phyloP scores from a whole-genome alignment of 2,888 invertebrate genomes.

The Microctonus brassicae region DNA sequence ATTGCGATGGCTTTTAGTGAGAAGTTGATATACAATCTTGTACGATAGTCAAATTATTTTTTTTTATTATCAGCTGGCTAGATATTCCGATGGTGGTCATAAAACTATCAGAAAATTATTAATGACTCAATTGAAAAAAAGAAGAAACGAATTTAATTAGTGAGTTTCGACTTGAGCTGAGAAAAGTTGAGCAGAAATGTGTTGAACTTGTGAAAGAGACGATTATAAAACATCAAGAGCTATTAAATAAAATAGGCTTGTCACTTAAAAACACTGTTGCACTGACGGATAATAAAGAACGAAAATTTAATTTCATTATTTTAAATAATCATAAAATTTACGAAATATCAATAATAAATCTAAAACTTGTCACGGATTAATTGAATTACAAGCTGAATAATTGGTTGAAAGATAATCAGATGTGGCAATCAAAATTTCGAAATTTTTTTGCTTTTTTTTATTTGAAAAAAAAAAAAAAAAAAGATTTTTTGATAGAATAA shows the following conservation, averaged over 20 bases:
- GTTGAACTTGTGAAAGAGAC: slow-evolving; percentile 6
- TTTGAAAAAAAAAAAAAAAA: neutral
- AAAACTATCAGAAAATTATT: neutral
- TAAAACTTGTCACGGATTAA: neutral
- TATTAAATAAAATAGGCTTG: slow-evolving; percentile 16
- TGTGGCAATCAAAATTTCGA: neutral
- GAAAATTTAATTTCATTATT: slow-evolving; percentile 15
- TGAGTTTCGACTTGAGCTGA: slow-evolving; percentile 7
- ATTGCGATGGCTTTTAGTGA: neutral
- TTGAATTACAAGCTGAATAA: neutral
- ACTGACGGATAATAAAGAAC: slow-evolving; percentile 13
- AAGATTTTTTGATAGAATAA: neutral
- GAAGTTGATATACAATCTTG: neutral
- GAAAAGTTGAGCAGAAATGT: neutral
- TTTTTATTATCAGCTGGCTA: neutral
- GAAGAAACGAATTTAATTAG: neutral
- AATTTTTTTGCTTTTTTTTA: neutral
- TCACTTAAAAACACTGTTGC: neutral
- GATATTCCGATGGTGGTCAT: neutral
- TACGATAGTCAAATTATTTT: neutral
- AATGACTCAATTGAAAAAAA: neutral
- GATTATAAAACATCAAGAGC: slow-evolving; percentile 16
- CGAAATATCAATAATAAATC: neutral
- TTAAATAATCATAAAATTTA: slow-evolving; percentile 9
- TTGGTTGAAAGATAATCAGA: slow-evolving; percentile 18